Base-by-base conservation (phyloP, 1,140 invertebrate species). In the Saccostrea echinata region DNA sequence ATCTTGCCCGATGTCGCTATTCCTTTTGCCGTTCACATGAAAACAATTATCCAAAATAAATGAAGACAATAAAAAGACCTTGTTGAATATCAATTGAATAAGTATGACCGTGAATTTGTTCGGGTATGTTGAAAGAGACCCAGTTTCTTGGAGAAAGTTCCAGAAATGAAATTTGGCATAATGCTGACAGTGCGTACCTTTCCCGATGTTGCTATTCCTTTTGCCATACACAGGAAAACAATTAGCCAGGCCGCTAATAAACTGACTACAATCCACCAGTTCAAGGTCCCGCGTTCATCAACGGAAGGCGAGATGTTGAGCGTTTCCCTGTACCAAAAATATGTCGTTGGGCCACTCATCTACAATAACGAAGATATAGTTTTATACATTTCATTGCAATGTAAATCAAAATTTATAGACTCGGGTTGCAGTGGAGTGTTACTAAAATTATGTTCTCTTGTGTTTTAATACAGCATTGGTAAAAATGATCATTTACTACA, bases 1-100 rank as follows among this genome's bases (percentile, higher is more conserved):
- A 95, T 95, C 92, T 95, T 95, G 68, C 95, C 95, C 1, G 95
- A 94, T n/a, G 95, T 94, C 90, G 95, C 94, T 43, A 96, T 94
- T 21, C 95, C 95, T 91, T 95, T 94, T 35, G 93, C 90, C 13
- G 95, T 88, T 87, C 94, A 95, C 1, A 94, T 87, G 80, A 95
- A 94, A 68, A 94, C 94, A 18, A 95, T 92, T 1, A 94, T 68
- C 95, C 95, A 95, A n/a, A n/a, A n/a, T n/a, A n/a, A n/a, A n/a
- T n/a, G n/a, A n/a, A n/a, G n/a, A n/a, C n/a, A n/a, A n/a, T n/a
- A n/a, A n/a, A n/a, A n/a, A n/a, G n/a, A n/a, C n/a, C n/a, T n/a
- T n/a, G n/a, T n/a, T n/a, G n/a, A 43, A 43, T 43, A 43, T 43
- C 43, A 43, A 9, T 8, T 43, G 35, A 43, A 43, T 9, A n/a